phyloP scores from a whole-genome alignment of 2,888 invertebrate genomes.

The Polyploca ridens region DNA sequence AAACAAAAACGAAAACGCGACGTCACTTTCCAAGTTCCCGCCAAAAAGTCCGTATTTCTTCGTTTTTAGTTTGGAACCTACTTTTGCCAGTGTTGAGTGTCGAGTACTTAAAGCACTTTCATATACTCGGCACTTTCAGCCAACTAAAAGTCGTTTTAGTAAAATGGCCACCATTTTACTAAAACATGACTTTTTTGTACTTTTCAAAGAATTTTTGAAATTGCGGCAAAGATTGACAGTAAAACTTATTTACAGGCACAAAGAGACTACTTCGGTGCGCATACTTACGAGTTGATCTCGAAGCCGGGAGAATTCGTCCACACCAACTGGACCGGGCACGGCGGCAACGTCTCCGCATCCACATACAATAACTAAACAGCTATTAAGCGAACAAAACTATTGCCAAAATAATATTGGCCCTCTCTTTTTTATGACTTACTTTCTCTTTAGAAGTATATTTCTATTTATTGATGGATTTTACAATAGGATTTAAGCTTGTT shows the following conservation, averaged over 20 bases:
- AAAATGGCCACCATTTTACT: too few relatives aligned
- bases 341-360: conserved; percentile 97
- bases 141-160: too few relatives aligned
- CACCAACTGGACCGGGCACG: conserved; percentile 99
- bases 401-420: background rate
- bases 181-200: too few relatives aligned
- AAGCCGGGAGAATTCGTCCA: conserved; percentile 96
- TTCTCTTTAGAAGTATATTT: background rate
- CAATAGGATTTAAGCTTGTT: conserved; percentile 1
- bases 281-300: conserved; percentile 96
- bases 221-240: background rate
- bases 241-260: conserved; percentile 87
- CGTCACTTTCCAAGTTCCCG: too few relatives aligned
- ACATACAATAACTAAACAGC: conserved; percentile 87
- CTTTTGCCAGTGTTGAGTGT: too few relatives aligned
- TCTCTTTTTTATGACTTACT: background rate
- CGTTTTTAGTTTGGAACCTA: too few relatives aligned
- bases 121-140: too few relatives aligned
- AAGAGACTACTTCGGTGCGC: conserved; percentile 99
- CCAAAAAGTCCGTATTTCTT: too few relatives aligned
- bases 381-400: background rate
- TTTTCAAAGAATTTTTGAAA: too few relatives aligned
- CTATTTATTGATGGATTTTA: background rate
- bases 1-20: too few relatives aligned
- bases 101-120: too few relatives aligned